phyloP scores from a whole-genome alignment of 2,888 invertebrate genomes.

The Plemyria rubiginata region DNA sequence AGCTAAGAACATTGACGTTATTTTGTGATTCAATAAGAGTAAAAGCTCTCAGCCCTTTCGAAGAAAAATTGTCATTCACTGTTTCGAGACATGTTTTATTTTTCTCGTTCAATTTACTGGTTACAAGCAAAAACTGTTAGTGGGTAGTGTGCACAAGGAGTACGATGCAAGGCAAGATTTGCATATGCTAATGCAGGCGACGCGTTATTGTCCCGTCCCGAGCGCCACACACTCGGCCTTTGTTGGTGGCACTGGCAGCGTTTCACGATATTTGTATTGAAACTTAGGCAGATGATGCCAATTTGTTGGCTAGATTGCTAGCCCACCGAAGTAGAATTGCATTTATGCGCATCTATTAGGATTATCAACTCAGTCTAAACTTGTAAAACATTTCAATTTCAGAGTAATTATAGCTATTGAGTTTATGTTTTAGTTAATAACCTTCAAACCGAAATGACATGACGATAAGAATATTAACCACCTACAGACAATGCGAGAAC shows the following conservation, averaged over 20 bases:
- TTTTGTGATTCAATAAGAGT: slow-evolving; percentile 9
- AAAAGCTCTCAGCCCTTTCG: slow-evolving; percentile 31
- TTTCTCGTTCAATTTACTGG: slow-evolving; percentile 49
- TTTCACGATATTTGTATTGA: slow-evolving; percentile 42
- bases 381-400: not conserved
- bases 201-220: slow-evolving; percentile 45
- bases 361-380: slow-evolving; percentile 10
- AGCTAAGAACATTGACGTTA: slow-evolving; percentile 7
- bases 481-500: not conserved
- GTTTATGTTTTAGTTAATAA: too few species aligned
- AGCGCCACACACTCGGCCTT: slow-evolving; percentile 54
- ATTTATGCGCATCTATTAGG: slow-evolving; percentile 28
- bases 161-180: slow-evolving; percentile 64
- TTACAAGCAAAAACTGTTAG: slow-evolving; percentile 72
- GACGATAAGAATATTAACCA: slow-evolving; percentile 1
- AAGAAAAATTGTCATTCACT: slow-evolving; percentile 38
- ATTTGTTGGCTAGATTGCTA: slow-evolving; percentile 40
- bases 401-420: not conserved
- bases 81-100: slow-evolving; percentile 42
- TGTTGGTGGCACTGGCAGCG: slow-evolving; percentile 55
- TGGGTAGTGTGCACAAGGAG: slow-evolving; percentile 56
- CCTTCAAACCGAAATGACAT: not conserved
- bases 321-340: slow-evolving; percentile 34
- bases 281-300: slow-evolving; percentile 42
- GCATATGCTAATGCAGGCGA: slow-evolving; percentile 72